Evolutionary conservation across 1,140 invertebrate species (phyloP).

Genomic region (Triops longicaudatus): DNA sequence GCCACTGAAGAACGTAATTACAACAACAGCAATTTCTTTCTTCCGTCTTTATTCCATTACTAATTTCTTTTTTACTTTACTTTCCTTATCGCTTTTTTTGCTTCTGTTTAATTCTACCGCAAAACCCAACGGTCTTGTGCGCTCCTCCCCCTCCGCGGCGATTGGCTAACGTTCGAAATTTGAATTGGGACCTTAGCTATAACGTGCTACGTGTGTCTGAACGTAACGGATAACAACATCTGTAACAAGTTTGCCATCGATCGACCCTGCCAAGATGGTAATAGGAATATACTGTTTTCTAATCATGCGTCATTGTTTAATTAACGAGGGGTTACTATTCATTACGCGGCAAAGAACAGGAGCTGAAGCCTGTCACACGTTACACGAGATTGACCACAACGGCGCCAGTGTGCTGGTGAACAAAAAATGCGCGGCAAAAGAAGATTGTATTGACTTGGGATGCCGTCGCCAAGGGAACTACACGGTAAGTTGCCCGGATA

Average conservation of each 20-base stretch:
- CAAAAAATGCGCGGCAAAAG: slow-evolving; percentile 2
- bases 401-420: not conserved
- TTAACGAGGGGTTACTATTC: not conserved
- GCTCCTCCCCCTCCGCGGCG: not conserved
- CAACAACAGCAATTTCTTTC: not conserved
- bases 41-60: not conserved
- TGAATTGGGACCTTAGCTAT: slow-evolving; percentile 37
- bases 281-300: not conserved
- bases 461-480: slow-evolving; percentile 1
- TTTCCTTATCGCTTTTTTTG: not conserved
- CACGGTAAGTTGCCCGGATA: not conserved
- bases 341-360: not conserved
- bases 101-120: too few species aligned
- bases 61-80: not conserved
- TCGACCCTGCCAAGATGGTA: slow-evolving; percentile 50
- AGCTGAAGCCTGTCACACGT: not conserved
- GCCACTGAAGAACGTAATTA: not conserved
- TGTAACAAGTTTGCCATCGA: slow-evolving; percentile 58
- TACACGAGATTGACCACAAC: not conserved
- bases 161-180: not conserved
- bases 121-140: too few species aligned
- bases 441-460: not conserved
- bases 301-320: not conserved
- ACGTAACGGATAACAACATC: slow-evolving; percentile 56
- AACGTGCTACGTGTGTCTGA: slow-evolving; percentile 58